Base-by-base conservation (phyloP, 2,797 vertebrate genomes). In the Clarias platycephalus region DNA sequence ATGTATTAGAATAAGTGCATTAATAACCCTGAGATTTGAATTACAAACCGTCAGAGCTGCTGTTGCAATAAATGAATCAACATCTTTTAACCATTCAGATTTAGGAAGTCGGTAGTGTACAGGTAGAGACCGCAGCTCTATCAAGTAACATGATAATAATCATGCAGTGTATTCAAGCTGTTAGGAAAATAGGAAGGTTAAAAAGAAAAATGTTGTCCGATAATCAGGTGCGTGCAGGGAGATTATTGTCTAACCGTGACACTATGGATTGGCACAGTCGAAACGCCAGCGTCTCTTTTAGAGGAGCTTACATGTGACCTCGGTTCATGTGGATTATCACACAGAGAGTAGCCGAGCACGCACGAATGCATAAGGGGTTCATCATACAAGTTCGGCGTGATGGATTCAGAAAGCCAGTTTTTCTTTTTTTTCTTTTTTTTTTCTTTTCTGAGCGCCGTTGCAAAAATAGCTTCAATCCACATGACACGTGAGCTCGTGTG, bases 221-320 rank as follows among this genome's bases (percentile, higher is more conserved):
- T 53, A 37, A 75, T 55, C 60, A 13, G 5, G 1, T 15, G 55
- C 44, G 60, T 49, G 53, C 31, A 80, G n/a, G 22, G n/a, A 55
- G 78, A 15, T 75, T 80, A 53, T 18, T 6, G 34, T 64, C n/a
- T 37, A 83, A 40, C 44, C 12, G 0, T 66, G 68, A 67, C 57
- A 34, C 44, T 24, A 20, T 8, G 22, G 58, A 16, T 72, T 31
- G 63, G 58, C 22, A 40, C 66, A 81, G 75, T 82, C 44, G 68
- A 82, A 86, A 84, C 83, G 80, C 57, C 81, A 72, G 58, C 75
- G 8, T 66, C 82, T 66, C 60, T 62, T 86, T 83, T 55, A 85
- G 7, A 80, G 44, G n/a, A 78, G 82, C 53, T 87, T 82, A 84
- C 10, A 44, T 16, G 53, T 66, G 75, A 85, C 64, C 55, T 64